Conservation (phyloP, 2,113 vertebrate genomes). For the Holacanthus passer region DNA sequence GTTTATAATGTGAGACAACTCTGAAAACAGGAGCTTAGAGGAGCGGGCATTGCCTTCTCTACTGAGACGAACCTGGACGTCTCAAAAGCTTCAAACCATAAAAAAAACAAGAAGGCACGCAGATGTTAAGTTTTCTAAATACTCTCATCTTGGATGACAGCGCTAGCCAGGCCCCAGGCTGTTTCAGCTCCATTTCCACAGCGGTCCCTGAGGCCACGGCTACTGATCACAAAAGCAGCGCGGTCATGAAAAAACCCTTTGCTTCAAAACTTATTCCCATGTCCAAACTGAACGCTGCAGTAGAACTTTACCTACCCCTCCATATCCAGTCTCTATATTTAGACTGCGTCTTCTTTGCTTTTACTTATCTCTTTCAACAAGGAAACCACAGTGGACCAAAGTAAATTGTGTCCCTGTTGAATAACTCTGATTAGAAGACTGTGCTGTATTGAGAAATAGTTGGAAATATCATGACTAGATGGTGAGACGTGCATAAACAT, state of each 20-base stretch:
- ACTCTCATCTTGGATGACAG: slow-evolving; percentile 32
- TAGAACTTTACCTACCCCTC: slow-evolving; percentile 19
- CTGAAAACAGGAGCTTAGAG: neutral
- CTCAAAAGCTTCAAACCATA: slow-evolving; percentile 3
- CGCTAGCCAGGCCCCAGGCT: slow-evolving; percentile 21
- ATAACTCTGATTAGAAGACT: slow-evolving; percentile 38
- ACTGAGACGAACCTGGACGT: neutral
- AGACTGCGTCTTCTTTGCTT: slow-evolving; percentile 30
- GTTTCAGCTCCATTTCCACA: slow-evolving; percentile 30
- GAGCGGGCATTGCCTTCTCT: slow-evolving; percentile 4
- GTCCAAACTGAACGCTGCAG: neutral
- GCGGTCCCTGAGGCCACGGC: neutral
- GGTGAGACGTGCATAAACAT: neutral
- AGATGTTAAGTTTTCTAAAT: slow-evolving; percentile 32
- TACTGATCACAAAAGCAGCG: slow-evolving; percentile 27
- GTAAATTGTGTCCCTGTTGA: slow-evolving; percentile 33
- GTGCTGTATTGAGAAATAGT: slow-evolving; percentile 24
- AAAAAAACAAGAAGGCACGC: neutral
- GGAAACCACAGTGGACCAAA: slow-evolving; percentile 8
- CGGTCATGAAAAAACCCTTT: slow-evolving; percentile 27
- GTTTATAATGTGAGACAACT: slow-evolving; percentile 40
- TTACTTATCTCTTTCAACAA: slow-evolving; percentile 44
- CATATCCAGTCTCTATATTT: slow-evolving; percentile 24
- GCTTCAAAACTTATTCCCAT: slow-evolving; percentile 9
- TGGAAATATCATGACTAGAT: neutral